phyloP scores from a whole-genome alignment of 2,113 vertebrate species.

The Ctenomys sociabilis region DNA sequence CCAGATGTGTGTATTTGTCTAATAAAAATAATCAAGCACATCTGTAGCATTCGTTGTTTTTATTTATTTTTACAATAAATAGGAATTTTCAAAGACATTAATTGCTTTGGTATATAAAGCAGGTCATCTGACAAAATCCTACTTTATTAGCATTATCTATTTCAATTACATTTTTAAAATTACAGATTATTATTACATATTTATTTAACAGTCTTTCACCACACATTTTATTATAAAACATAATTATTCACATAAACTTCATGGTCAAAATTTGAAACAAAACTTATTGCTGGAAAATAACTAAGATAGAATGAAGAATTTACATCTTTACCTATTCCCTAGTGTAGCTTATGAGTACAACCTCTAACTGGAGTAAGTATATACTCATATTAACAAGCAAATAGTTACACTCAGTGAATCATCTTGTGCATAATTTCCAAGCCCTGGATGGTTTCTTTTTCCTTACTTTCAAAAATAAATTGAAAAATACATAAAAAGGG shows the following conservation, averaged over 20 bases:
- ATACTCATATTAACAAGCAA: neutral
- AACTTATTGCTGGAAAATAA: neutral
- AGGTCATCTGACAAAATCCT: neutral
- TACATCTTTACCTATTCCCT: neutral
- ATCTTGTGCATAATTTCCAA: neutral
- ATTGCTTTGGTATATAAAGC: neutral
- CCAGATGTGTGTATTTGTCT: neutral
- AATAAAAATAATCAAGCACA: neutral
- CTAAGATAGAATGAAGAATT: neutral
- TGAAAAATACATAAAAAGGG: neutral
- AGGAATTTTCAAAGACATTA: constrained; percentile 19
- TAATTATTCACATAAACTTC: neutral
- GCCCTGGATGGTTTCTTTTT: neutral
- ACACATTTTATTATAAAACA: neutral
- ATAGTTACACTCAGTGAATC: neutral
- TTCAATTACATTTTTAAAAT: neutral
- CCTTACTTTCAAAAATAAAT: constrained; percentile 54
- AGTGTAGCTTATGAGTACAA: neutral
- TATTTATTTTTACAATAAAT: constrained; percentile 15
- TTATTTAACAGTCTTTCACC: neutral
- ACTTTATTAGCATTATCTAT: neutral
- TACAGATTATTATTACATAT: neutral
- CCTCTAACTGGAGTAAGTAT: neutral
- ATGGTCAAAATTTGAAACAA: neutral
- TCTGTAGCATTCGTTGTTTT: neutral